Evolutionary conservation across 53 echinoderm and acorn worm genomes (phyloP).

Genomic region (Holothuria leucospilota): DNA sequence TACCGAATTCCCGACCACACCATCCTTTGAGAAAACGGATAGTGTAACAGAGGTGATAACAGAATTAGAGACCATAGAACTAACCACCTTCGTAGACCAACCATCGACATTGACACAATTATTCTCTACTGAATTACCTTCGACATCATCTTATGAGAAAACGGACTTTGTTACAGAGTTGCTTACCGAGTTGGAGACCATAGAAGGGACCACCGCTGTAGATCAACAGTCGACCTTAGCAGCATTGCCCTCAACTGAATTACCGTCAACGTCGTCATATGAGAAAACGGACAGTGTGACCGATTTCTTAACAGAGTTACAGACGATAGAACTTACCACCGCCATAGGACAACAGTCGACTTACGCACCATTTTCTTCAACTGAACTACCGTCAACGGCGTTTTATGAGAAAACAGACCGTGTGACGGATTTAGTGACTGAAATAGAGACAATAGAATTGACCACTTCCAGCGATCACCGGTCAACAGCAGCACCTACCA

Average conservation of each 20-base stretch:
- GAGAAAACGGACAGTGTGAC: not conserved
- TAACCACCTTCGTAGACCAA: not conserved
- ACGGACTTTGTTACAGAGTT: not conserved
- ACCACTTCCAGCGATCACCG: not conserved
- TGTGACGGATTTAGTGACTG: not conserved
- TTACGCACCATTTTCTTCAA: no score
- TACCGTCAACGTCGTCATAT: no score
- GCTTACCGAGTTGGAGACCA: slow-evolving; percentile 4
- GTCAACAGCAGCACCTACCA: not conserved
- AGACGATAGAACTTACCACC: slow-evolving; percentile 10
- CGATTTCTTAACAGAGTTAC: not conserved
- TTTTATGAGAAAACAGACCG: no score
- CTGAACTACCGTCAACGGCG: no score
- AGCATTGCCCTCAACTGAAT: no score
- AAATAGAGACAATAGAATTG: slow-evolving; percentile 11
- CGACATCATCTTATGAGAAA: not conserved
- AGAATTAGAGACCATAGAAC: slow-evolving; percentile 24
- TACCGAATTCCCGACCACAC: no score
- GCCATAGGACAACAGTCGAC: not conserved
- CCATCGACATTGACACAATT: not conserved
- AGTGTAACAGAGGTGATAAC: not conserved
- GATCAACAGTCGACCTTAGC: no score
- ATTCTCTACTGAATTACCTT: no score
- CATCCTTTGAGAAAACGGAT: not conserved
- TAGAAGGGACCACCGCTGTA: not conserved